Conservation (phyloP, 1,140 invertebrate genomes). For the Homarus americanus region DNA sequence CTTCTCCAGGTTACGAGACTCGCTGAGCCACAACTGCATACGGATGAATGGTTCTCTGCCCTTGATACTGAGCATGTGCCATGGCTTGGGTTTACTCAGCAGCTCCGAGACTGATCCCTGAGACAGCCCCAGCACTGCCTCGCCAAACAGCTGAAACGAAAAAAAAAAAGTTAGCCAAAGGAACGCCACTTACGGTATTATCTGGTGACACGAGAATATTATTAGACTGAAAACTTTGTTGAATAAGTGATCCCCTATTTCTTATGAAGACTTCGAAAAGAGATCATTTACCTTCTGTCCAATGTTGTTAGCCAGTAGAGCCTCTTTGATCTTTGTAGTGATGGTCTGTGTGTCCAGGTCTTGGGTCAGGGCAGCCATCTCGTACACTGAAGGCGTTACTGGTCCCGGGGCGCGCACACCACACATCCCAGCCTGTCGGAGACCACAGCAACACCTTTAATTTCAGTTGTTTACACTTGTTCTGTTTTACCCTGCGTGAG, state of each 20-base stretch:
- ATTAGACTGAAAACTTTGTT: too few relatives aligned
- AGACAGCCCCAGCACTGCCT: slow-evolving; percentile 95
- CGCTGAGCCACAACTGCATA: slow-evolving; percentile 98
- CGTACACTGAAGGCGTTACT: slow-evolving; percentile 84
- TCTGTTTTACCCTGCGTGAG: too few relatives aligned
- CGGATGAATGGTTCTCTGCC: slow-evolving; percentile 98
- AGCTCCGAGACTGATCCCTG: slow-evolving; percentile 98
- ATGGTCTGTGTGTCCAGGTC: slow-evolving; percentile 97
- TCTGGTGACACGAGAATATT: too few relatives aligned
- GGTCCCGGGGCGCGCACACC: slow-evolving; percentile 66
- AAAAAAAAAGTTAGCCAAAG: too few relatives aligned
- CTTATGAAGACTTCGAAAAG: too few relatives aligned
- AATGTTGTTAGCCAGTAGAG: slow-evolving; percentile 96
- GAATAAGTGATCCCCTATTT: too few relatives aligned
- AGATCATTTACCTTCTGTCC: slow-evolving; percentile 91
- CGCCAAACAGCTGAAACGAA: slow-evolving; percentile 90
- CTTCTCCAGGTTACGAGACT: slow-evolving; percentile 93
- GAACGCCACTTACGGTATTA: too few relatives aligned
- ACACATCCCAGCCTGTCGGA: slow-evolving; percentile 37
- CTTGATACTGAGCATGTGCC: slow-evolving; percentile 99
- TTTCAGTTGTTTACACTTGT: too few relatives aligned
- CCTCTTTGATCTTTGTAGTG: slow-evolving; percentile 98
- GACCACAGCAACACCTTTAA: too few relatives aligned
- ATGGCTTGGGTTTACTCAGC: slow-evolving; percentile 98
- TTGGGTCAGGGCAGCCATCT: slow-evolving; percentile 97